Base-by-base conservation (phyloP, 2,797 vertebrate species). In the Acrossocheilus wenchowensis region DNA sequence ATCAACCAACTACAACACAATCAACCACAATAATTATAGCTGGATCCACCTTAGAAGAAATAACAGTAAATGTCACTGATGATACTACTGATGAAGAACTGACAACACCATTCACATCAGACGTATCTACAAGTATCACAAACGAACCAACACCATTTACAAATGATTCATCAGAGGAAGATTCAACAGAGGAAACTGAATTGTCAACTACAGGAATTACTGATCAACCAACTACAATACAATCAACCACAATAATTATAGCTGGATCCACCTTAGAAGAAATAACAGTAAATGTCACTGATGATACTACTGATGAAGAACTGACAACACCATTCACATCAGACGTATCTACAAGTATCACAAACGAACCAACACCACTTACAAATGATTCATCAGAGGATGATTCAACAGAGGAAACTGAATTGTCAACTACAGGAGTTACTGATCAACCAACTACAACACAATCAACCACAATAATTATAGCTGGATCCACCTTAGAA, bases 11-110 rank as follows among this genome's bases (percentile, higher is more conserved):
- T 50, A 5, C 48, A 15, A 50, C 14, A 50, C 48, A 14, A 15
- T 0, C 14, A 50, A 50, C 3, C 3, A 50, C 48, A 50, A 1
- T 4, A 50, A 14, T 15, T 50, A 15, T 4, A 50, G 14, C 48
- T 15, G 48, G 48, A 50, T 15, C 12, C 4, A 50, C 48, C 5
- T 1, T 15, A 15, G 48, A 50, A 50, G 48, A 50, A 50, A 50
- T 50, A 50, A 50, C 14, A 0, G 1, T 15, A 50, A 1, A 50
- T 0, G 0, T 50, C 14, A 50, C 48, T 50, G 48, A 50, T 0
- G 0, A 50, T 15, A 71, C 15, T 21, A 41, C 69, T 10, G 36
- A 41, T 34, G 39, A 39, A 39, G 69, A 72, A 21, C 2, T 17
- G n/a, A 64, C 30, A 7, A 68, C 66, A 8, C 1, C 6, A 6